These are phyloP conservation scores for Steinernema scapterisci DNA, from an alignment of 2,888 invertebrate species.

Conservation along the genomic window DNA sequence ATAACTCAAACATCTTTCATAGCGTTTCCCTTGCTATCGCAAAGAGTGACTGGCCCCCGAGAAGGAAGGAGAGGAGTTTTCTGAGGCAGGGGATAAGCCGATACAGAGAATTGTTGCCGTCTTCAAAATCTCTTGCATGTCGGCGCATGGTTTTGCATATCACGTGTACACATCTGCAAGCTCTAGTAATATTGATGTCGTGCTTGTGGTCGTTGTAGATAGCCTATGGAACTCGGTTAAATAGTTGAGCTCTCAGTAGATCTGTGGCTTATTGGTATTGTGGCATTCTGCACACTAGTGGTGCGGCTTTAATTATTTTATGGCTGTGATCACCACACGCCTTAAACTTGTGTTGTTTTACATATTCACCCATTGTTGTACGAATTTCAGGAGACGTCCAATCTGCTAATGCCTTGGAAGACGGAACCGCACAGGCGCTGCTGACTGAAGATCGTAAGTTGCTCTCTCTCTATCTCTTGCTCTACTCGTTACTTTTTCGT, in stretches of 20 bases:
- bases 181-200: not conserved
- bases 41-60: not conserved
- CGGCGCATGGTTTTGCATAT: not conserved
- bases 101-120: not conserved
- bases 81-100: not conserved
- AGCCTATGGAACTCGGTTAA: not conserved
- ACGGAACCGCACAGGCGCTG: constrained; percentile 64
- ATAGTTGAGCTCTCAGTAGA: not conserved
- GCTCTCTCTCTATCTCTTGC: not conserved
- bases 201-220: not conserved
- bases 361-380: constrained; percentile 34
- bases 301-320: constrained; percentile 20
- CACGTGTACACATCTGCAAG: not conserved
- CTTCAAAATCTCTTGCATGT: constrained; percentile 3
- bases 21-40: constrained; percentile 30
- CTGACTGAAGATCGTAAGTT: constrained; percentile 50
- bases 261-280: not conserved
- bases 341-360: constrained; percentile 29
- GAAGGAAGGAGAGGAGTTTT: not conserved
- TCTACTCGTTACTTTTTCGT: not conserved
- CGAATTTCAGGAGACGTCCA: constrained; percentile 39
- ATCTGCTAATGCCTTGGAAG: constrained; percentile 50
- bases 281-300: not conserved
- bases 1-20: not conserved
- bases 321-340: constrained; percentile 12